Conservation (phyloP, 1,140 invertebrate species). For the Lordiphosa mommai region DNA sequence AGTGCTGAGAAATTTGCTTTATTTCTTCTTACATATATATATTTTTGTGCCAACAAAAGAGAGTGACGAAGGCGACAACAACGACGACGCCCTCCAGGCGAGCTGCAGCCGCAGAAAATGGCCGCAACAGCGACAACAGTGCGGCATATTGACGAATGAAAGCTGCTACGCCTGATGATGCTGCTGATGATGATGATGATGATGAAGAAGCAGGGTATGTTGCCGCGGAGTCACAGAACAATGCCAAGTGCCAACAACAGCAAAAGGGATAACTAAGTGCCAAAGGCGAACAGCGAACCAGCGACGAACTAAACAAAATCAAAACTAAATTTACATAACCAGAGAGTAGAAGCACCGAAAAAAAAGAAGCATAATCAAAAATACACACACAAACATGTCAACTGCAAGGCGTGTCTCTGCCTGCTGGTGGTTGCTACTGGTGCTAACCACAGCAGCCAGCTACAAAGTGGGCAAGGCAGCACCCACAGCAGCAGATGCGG, state of each 20-base stretch:
- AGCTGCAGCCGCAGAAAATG: conserved; percentile 28
- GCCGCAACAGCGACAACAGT: conserved; percentile 14
- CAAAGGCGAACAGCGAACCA: conserved; percentile 33
- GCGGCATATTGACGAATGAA: no score
- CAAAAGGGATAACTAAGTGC: conserved; percentile 52
- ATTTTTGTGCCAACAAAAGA: conserved; percentile 28
- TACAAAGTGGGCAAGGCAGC: conserved; percentile 22
- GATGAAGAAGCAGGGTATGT: conserved; percentile 24
- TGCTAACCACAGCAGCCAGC: conserved; percentile 28
- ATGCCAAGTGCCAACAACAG: conserved; percentile 44
- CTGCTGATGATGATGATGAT: conserved; percentile 34
- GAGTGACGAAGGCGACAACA: conserved; percentile 18
- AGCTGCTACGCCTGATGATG: conserved; percentile 1
- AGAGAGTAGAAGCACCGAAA: not conserved
- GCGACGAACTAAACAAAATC: conserved; percentile 34
- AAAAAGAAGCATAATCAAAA: conserved; percentile 44
- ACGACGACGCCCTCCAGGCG: conserved; percentile 17
- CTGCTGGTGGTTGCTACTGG: conserved; percentile 36
- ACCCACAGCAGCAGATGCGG: conserved; percentile 15
- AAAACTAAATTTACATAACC: conserved; percentile 52
- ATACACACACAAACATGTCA: conserved; percentile 22
- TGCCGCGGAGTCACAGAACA: conserved; percentile 27
- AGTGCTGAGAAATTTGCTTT: conserved; percentile 7
- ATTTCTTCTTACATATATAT: not conserved
- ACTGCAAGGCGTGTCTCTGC: conserved; percentile 12